These are phyloP conservation scores for Ooceraea biroi DNA, from an alignment of 1,140 invertebrate species.

Conservation along the genomic window DNA sequence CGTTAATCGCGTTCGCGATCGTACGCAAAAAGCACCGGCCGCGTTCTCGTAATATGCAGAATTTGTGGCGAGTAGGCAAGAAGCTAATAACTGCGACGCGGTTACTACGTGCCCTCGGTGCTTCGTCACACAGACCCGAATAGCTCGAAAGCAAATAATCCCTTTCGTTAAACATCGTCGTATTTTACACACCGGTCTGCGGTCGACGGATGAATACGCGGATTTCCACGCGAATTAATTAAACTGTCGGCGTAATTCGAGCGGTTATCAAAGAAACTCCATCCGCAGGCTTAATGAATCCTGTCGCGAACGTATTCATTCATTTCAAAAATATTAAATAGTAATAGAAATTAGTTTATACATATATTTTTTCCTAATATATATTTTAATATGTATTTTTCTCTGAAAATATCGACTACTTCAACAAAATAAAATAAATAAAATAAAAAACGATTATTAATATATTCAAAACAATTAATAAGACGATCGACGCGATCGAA, in stretches of 20 bases:
- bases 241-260: not conserved
- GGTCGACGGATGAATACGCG: not conserved
- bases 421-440: not conserved
- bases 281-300: not conserved
- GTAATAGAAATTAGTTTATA: no score
- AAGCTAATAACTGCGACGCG: slow-evolving; percentile 35
- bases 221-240: not conserved
- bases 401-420: not conserved
- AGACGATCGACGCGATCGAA: not conserved
- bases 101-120: slow-evolving; percentile 7
- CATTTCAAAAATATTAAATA: no score
- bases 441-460: no score
- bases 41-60: slow-evolving; percentile 35
- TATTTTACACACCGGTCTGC: not conserved
- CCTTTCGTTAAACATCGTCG: not conserved
- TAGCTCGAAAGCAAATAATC: slow-evolving; percentile 15
- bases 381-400: no score
- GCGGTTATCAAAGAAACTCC: not conserved
- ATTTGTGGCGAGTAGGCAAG: slow-evolving; percentile 6
- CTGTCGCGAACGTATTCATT: not conserved
- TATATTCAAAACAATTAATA: no score
- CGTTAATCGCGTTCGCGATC: slow-evolving; percentile 16
- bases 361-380: no score
- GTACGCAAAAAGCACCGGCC: slow-evolving; percentile 10
- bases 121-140: not conserved